phyloP scores from a whole-genome alignment of 2,888 invertebrate genomes.

The Philopedon plagiatum region DNA sequence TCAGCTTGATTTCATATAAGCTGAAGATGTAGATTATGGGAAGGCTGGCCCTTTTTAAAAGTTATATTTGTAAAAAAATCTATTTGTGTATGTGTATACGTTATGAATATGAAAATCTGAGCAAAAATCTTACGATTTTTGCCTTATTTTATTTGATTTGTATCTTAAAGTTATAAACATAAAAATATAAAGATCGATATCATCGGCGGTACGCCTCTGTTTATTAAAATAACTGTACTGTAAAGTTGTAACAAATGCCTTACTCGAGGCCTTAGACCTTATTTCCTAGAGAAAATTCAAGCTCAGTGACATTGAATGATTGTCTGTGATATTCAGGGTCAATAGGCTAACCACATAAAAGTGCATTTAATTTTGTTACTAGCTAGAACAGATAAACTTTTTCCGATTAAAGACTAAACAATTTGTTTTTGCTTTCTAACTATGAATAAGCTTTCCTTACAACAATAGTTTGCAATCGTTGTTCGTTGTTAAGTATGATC shows the following conservation, averaged over 20 bases:
- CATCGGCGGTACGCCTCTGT: neutral
- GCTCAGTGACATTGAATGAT: conserved; percentile 17
- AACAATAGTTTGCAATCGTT: neutral
- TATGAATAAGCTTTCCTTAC: neutral
- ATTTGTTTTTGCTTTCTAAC: neutral
- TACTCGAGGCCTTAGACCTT: conserved; percentile 7
- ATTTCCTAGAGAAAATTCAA: conserved; percentile 21
- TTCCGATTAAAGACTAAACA: neutral
- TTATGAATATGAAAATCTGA: too few relatives aligned
- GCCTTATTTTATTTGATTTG: too few relatives aligned
- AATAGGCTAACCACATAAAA: neutral
- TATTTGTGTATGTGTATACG: too few relatives aligned
- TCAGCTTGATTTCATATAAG: too few relatives aligned
- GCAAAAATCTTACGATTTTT: too few relatives aligned
- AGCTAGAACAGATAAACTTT: neutral
- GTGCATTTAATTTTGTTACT: neutral
- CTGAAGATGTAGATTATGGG: too few relatives aligned
- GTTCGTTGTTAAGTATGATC: too few relatives aligned
- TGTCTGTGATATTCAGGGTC: conserved; percentile 38
- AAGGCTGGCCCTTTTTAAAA: too few relatives aligned
- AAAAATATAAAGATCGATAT: neutral
- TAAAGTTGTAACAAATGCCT: neutral
- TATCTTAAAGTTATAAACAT: too few relatives aligned
- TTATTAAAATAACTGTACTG: neutral
- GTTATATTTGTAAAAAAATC: too few relatives aligned